Base-by-base conservation (phyloP, 1,140 invertebrate species). In the Pseudobourletiella spinata region DNA sequence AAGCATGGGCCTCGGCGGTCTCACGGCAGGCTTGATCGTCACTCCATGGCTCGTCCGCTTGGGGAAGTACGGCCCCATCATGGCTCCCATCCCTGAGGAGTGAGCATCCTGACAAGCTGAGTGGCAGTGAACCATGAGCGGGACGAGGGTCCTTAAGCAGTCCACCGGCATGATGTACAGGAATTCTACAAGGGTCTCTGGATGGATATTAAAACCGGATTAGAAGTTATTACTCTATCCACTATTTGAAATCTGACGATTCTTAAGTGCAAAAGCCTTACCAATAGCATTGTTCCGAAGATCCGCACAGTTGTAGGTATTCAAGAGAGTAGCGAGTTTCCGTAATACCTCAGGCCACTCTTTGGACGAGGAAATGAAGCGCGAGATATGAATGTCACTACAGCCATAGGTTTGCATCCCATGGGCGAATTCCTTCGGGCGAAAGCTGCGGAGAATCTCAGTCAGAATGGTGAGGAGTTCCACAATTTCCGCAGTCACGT, bases 291-390 rank as follows among this genome's bases (percentile, higher is more conserved):
- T 80, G 54, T 83, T 82, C 63, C 90, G 79, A 70, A 95, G 83
- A 64, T 94, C 88, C 1, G 86, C 82, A n/a, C 89, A 86, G 72
- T 90, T 91, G 72, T 90, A 94, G 3, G 90, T 88, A 74, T 95
- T 95, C 1, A 95, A 80, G 28, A 95, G 76, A 0, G 90, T 91
- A 14, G 91, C 84, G 48, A 94, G 75, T 62, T 92, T 88, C 55
- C 89, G 81, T 4, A 90, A 77, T 3, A 89, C 83, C 71, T 94
- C 91, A 20, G 85, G 82, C 80, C 89, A 86, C 66, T 94, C 91
- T 75, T 94, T 94, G 16, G 58, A 66, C 3, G 20, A 48, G 11
- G 56, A 43, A 52, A 69, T 77, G 74, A 79, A 65, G 64, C 73
- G 24, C 67, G 63, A 52, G 76, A 64, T 65, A 70, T 74, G 59